These are phyloP conservation scores for Marmota flaviventris DNA, from an alignment of 2,113 vertebrate species.

Conservation along the genomic window DNA sequence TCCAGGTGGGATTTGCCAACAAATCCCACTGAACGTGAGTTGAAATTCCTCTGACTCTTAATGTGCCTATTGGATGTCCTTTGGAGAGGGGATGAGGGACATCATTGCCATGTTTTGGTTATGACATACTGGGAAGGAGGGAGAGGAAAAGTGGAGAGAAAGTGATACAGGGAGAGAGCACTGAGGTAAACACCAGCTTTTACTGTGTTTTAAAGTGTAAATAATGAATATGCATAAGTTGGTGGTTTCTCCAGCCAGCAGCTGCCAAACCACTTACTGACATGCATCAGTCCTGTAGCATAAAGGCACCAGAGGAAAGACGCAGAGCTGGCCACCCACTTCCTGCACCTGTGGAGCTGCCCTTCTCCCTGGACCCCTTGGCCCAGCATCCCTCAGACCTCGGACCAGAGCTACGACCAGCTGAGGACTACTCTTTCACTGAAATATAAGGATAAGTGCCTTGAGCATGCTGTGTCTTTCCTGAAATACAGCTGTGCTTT, in stretches of 20 bases:
- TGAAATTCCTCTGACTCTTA: background rate
- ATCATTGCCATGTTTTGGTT: background rate
- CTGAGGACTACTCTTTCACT: background rate
- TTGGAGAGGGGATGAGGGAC: background rate
- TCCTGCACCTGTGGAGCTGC: background rate
- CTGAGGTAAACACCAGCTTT: background rate
- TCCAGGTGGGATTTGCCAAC: background rate
- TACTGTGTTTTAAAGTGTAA: background rate
- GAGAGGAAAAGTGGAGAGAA: background rate
- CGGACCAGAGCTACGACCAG: background rate
- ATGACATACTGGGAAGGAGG: background rate
- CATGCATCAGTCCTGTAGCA: background rate
- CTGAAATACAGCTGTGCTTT: background rate
- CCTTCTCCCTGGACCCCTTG: background rate
- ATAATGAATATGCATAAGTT: background rate
- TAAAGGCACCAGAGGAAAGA: background rate
- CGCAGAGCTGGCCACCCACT: background rate
- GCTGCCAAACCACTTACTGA: background rate
- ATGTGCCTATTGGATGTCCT: background rate
- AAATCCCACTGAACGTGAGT: conserved; percentile 15
- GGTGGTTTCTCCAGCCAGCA: background rate
- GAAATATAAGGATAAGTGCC: background rate
- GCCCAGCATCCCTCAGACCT: background rate
- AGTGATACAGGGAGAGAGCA: background rate
- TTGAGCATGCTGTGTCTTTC: background rate